These are phyloP conservation scores for Eristalinus aeneus DNA, from an alignment of 2,888 invertebrate species.

Conservation along the genomic window DNA sequence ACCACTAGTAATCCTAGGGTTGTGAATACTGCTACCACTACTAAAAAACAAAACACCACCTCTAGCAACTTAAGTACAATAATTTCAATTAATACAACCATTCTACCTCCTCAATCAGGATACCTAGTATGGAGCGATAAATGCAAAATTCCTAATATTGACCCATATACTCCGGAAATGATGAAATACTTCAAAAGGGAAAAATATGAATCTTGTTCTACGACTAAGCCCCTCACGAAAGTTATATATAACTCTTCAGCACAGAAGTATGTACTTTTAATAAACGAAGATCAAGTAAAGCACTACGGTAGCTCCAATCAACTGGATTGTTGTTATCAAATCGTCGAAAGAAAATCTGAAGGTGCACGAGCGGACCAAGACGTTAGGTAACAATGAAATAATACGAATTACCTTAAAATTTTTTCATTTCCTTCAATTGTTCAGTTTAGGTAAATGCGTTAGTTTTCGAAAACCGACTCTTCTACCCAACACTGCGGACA, in stretches of 20 bases:
- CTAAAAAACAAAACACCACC: conserved; percentile 30
- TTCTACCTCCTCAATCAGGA: conserved; percentile 75
- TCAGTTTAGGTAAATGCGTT: conserved; percentile 79
- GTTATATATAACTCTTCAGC: conserved; percentile 74
- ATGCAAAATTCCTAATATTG: conserved; percentile 84
- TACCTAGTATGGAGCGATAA: conserved; percentile 82
- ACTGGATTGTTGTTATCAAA: conserved; percentile 78
- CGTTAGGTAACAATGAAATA: conserved; percentile 72
- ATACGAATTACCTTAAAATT: background rate
- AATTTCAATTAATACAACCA: conserved; percentile 64
- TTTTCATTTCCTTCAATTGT: background rate
- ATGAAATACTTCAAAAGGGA: conserved; percentile 82
- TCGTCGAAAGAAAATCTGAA: conserved; percentile 75
- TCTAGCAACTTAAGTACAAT: conserved; percentile 42
- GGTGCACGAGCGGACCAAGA: conserved; percentile 75
- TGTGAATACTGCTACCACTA: conserved; percentile 30
- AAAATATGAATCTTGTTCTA: conserved; percentile 82
- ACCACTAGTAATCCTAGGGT: conserved; percentile 22
- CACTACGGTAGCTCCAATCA: conserved; percentile 72
- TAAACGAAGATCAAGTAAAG: conserved; percentile 74
- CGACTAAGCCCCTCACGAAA: conserved; percentile 76
- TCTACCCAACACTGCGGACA: conserved; percentile 80
- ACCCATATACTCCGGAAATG: conserved; percentile 83
- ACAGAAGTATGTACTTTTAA: conserved; percentile 75
- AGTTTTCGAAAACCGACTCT: conserved; percentile 79